Evolutionary conservation across 2,888 invertebrate species (phyloP).

Genomic region (Monoplex corrugatus): DNA sequence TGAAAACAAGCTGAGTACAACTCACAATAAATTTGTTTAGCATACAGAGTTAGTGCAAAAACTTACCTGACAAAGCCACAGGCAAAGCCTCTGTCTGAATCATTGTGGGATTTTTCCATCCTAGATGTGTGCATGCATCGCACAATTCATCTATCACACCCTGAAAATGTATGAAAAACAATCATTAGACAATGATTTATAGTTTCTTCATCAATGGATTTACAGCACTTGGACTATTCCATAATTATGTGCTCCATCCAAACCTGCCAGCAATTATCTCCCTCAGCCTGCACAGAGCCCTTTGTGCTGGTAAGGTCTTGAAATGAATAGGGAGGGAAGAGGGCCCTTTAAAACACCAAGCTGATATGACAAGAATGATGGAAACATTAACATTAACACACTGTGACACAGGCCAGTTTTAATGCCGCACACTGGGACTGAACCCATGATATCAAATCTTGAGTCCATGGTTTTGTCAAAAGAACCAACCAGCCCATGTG

Average conservation of each 20-base stretch:
- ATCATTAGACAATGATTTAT: background rate
- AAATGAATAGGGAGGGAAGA: background rate
- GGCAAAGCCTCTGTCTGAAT: constrained; percentile 98
- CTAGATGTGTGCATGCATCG: constrained; percentile 93
- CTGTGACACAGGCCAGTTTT: too few species aligned
- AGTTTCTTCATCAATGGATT: too few species aligned
- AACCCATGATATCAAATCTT: too few species aligned
- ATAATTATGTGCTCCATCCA: background rate
- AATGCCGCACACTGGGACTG: too few species aligned
- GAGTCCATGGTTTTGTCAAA: too few species aligned
- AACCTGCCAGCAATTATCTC: background rate
- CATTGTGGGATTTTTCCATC: constrained; percentile 97
- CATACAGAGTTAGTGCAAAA: background rate
- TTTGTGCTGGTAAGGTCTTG: background rate
- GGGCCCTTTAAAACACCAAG: too few species aligned
- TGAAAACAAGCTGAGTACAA: background rate
- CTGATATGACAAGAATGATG: too few species aligned
- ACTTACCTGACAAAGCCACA: constrained; percentile 90
- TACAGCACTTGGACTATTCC: background rate
- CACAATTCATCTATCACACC: constrained; percentile 95
- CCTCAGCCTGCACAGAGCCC: background rate
- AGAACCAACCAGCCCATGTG: too few species aligned
- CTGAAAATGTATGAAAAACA: constrained; percentile 79
- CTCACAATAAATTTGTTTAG: too few species aligned
- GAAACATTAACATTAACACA: too few species aligned